phyloP scores from a whole-genome alignment of 2,888 invertebrate species.

The Epinotia ramella region DNA sequence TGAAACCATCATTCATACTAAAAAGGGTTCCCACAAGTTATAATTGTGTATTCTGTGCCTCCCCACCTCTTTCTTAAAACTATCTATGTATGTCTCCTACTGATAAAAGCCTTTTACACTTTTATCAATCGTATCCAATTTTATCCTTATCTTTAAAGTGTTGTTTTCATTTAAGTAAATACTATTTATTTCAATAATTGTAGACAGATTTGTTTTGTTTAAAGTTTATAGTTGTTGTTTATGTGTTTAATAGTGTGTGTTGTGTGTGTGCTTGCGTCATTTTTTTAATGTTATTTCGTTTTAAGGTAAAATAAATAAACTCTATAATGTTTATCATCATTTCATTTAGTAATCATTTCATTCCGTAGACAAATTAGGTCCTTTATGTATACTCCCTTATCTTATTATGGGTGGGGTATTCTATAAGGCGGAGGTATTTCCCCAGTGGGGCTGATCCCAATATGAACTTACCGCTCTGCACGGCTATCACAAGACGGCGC shows the following conservation, averaged over 20 bases:
- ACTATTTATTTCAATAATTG: constrained; percentile 16
- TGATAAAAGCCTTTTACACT: neutral
- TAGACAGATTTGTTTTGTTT: neutral
- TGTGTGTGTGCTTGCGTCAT: constrained; percentile 50
- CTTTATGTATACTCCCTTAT: too few relatives aligned
- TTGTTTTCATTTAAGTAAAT: neutral
- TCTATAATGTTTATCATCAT: neutral
- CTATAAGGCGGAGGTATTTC: too few relatives aligned
- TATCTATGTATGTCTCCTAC: neutral
- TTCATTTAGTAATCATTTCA: neutral
- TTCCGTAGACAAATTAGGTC: neutral
- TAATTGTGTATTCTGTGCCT: constrained; percentile 50
- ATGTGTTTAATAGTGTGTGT: constrained; percentile 47
- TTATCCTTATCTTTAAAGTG: neutral
- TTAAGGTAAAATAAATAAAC: constrained; percentile 54
- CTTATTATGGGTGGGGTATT: too few relatives aligned
- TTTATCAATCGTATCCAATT: neutral
- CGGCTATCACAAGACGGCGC: too few relatives aligned
- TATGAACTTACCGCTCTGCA: too few relatives aligned
- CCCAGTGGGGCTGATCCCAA: too few relatives aligned
- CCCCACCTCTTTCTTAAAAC: constrained; percentile 19
- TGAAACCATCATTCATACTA: constrained; percentile 89
- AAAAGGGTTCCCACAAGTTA: constrained; percentile 83
- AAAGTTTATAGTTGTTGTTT: constrained; percentile 42
- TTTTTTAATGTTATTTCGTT: constrained; percentile 62